phyloP scores from a whole-genome alignment of 2,797 vertebrate genomes.

The Platalea minor region DNA sequence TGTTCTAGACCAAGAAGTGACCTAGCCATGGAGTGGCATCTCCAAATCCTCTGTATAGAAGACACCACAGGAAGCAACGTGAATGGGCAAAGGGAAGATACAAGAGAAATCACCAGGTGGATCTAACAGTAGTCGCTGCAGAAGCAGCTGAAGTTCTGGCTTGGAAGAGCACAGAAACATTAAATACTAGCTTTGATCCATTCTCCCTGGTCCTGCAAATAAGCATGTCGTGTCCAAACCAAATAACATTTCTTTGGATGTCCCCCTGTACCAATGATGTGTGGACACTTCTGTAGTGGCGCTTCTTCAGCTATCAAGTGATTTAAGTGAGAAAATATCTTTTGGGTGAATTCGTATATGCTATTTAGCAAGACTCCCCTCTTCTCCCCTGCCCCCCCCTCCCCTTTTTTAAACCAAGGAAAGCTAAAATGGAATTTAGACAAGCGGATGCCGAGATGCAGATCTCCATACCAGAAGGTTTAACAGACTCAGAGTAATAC shows the following conservation, averaged over 20 bases:
- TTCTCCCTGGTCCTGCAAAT: not conserved
- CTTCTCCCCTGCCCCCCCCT: not conserved
- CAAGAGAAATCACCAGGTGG: not conserved
- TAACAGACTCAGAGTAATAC: not conserved
- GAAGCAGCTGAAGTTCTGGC: not conserved
- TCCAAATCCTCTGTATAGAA: not conserved
- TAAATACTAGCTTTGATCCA: not conserved
- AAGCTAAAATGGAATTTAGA: not conserved
- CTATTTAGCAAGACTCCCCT: not conserved
- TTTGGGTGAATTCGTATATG: not conserved
- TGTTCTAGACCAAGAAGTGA: not conserved
- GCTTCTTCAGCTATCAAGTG: not conserved
- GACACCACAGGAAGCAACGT: not conserved
- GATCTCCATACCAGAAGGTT: not conserved
- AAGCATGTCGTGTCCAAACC: not conserved
- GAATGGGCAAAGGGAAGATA: not conserved
- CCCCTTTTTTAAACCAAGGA: not conserved
- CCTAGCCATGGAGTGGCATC: not conserved
- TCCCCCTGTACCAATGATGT: not conserved
- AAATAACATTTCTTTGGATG: not conserved
- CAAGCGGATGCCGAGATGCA: not conserved
- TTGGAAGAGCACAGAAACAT: not conserved
- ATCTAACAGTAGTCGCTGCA: not conserved
- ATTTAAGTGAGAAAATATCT: not conserved
- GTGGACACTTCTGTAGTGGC: not conserved